Percentiles rank a stretch among this genome's conserved stretches.
These are phyloP conservation scores for Ips typographus DNA, from an alignment of 1,140 invertebrate species.

Conservation along the genomic window DNA sequence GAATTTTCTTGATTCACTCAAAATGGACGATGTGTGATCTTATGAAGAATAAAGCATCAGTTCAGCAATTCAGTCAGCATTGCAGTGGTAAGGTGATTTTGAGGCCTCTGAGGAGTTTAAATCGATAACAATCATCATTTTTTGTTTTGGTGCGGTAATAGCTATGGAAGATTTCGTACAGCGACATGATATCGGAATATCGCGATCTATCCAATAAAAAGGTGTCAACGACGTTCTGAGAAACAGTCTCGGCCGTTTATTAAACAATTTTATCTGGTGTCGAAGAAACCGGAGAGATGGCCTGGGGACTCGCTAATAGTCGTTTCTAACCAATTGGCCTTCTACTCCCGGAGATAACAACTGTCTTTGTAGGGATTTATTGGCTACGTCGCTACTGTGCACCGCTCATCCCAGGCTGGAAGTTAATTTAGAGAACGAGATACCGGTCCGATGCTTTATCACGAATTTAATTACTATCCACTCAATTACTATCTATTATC, in stretches of 20 bases:
- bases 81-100: no score
- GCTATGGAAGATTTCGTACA: not conserved
- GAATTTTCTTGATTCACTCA: no score
- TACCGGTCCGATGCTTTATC: conserved; percentile 31
- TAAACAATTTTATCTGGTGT: conserved; percentile 40
- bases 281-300: conserved; percentile 32
- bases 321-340: conserved; percentile 47
- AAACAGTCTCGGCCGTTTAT: conserved; percentile 37
- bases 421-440: conserved; percentile 37
- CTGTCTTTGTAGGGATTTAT: conserved; percentile 44
- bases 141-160: no score
- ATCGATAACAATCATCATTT: no score
- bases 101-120: no score
- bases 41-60: no score
- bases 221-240: conserved; percentile 39
- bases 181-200: conserved; percentile 16
- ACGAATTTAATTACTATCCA: conserved; percentile 35
- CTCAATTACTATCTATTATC: conserved; percentile 36
- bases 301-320: conserved; percentile 43
- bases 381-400: conserved; percentile 41
- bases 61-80: no score
- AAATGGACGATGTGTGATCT: no score
- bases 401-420: conserved; percentile 23
- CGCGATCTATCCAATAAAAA: conserved; percentile 36
- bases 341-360: conserved; percentile 43